Evolutionary conservation across 2,888 invertebrate species (phyloP).

Genomic region (Trissolcus japonicus): DNA sequence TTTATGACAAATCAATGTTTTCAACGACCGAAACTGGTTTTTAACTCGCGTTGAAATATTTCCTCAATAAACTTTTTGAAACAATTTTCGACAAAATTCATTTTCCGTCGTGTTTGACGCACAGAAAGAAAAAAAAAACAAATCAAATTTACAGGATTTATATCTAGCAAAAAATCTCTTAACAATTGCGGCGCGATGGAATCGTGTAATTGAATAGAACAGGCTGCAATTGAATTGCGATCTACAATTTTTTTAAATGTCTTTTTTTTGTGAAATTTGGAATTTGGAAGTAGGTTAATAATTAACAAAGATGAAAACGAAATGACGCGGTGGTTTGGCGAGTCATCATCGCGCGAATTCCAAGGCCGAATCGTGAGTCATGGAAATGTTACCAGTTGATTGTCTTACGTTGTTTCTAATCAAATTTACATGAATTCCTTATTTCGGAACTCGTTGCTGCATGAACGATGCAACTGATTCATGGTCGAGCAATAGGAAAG

Average conservation of each 20-base stretch:
- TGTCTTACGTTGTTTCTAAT: constrained; percentile 50
- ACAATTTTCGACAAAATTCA: constrained; percentile 3
- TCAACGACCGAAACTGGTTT: constrained; percentile 46
- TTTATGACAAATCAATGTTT: constrained; percentile 46
- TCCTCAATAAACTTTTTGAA: constrained; percentile 31
- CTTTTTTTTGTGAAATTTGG: neutral
- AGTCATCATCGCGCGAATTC: constrained; percentile 50
- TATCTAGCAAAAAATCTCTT: neutral
- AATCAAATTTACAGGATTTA: neutral
- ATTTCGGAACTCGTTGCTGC: constrained; percentile 40
- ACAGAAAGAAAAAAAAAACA: neutral
- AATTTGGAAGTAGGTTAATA: neutral
- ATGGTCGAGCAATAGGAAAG: constrained; percentile 21
- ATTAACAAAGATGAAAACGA: constrained; percentile 10
- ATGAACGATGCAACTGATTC: constrained; percentile 48
- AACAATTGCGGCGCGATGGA: too few species aligned
- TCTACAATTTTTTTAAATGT: too few species aligned
- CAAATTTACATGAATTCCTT: constrained; percentile 58
- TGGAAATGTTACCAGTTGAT: constrained; percentile 62
- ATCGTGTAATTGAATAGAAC: too few species aligned
- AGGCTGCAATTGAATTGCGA: too few species aligned
- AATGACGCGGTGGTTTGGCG: constrained; percentile 37
- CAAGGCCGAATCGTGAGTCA: constrained; percentile 62
- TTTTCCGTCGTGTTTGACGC: neutral
- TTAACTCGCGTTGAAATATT: constrained; percentile 23